A percentile compares a stretch with the other conserved stretches of the same genome.
Evolutionary conservation across 64 coral and sea anemone genomes (phyloP).

Genomic region (Actinia equina): DNA sequence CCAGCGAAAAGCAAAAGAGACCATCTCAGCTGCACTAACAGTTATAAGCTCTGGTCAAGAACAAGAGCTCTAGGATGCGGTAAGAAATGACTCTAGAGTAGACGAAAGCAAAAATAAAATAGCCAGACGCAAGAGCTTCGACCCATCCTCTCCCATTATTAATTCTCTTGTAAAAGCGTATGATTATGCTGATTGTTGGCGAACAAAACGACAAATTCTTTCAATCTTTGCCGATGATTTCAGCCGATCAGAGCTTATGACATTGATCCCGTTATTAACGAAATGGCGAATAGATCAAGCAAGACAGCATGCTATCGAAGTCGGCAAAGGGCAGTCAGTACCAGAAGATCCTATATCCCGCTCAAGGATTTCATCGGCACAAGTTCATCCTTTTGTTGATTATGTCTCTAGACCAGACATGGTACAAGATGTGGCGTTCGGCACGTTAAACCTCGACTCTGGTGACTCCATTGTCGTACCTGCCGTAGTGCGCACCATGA

Average conservation of each 20-base stretch:
- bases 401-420: constrained; percentile 30
- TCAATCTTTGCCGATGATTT: constrained; percentile 48
- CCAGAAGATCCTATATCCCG: not conserved
- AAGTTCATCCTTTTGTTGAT: constrained; percentile 50
- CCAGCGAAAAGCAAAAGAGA: constrained; percentile 38
- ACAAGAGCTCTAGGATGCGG: constrained; percentile 27
- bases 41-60: constrained; percentile 41
- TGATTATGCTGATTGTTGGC: constrained; percentile 29
- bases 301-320: constrained; percentile 18
- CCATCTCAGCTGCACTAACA: constrained; percentile 1
- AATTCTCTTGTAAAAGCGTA: constrained; percentile 26
- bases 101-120: not conserved
- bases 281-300: constrained; percentile 55
- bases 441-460: constrained; percentile 41
- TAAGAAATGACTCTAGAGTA: not conserved
- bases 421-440: constrained; percentile 51
- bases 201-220: constrained; percentile 48
- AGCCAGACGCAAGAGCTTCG: constrained; percentile 6
- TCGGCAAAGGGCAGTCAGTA: constrained; percentile 4
- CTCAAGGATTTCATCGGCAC: not conserved
- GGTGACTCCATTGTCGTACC: constrained; percentile 59
- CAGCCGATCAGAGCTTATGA: constrained; percentile 13
- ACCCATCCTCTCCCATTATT: constrained; percentile 2
- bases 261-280: constrained; percentile 14
- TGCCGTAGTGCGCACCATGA: constrained; percentile 42